Base-by-base conservation (phyloP, 2,113 vertebrate species). In the Vidua chalybeata region DNA sequence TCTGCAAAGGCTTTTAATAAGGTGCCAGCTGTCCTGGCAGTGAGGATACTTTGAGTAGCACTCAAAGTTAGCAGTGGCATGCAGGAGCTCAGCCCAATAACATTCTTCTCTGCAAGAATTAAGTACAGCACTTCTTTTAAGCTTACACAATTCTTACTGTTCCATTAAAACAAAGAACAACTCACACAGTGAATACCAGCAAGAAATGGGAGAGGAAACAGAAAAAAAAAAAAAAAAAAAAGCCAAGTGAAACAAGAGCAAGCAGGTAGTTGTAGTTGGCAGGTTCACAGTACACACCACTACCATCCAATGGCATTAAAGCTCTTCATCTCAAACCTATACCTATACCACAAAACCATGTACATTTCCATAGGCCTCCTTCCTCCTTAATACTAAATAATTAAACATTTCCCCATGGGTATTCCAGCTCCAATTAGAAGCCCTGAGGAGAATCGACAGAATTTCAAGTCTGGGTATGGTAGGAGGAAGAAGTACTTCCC, bases 1-100 rank as follows among this genome's bases (percentile, higher is more conserved):
- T 39, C 83, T 82, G 76, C 73, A 95, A 89, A 96, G 73, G 73
- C 86, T 93, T 96, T 94, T 92, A 93, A 72, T 54, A 75, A 91
- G 85, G 61, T 23, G 41, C 80, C 92, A 93, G 58, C 66, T 94
- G 69, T 75, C 41, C 90, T 93, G 93, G 86, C 83, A 95, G 37
- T 7, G 49, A 90, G 58, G 66, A 84, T 64, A 49, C 37, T 90
- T 7, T 66, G 56, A 90, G 83, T 6, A 92, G 80, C 0, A 3
- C 88, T 87, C 69, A 39, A 85, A 90, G 82, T 84, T 52, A 94
- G 73, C 80, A 89, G 83, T 31, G 95, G 90, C 92, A 89, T 66
- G 87, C 86, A 96, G 90, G 85, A 93, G 79, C 52, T 81, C 56
- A 89, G 86, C 66, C 83, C 83, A 93, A 3, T n/a, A 89, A 78